Base-by-base conservation (phyloP, 2,113 vertebrate species). In the Thamnophis sirtalis region DNA sequence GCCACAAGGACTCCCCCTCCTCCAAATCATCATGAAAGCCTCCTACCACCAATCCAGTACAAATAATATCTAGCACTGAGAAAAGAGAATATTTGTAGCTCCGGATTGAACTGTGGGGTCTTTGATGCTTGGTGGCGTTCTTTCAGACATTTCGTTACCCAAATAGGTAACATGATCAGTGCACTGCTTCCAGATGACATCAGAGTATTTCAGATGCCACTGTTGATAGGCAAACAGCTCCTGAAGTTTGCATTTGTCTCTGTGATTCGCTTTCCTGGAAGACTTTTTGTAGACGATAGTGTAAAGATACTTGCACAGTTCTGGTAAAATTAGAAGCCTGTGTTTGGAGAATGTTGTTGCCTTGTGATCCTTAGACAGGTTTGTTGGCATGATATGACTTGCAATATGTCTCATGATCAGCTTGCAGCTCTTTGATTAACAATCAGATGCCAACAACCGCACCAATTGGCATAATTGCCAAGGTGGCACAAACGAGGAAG, bases 381-480 rank as follows among this genome's bases (percentile, higher is more conserved):
- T 96, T 96, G 91, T 93, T 94, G 90, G 95, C 88, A 89, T 86
- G 11, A 56, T 92, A 94, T 22, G 92, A 91, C 93, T 95, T 95
- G 87, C 87, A 91, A 54, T 94, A 56, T 88, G 94, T 96, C 91
- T 92, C 73, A 84, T 94, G 95, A 94, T 95, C 95, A 96, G 55
- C 86, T 95, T 91, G 89, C 88, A 95, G 94, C 96, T 88, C 43
- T 50, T 50, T 96, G 93, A 95, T 95, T 95, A 96, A 96, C 85
- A 97, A 95, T 91, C 89, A 89, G 63, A 94, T 56, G 85, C 91
- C 88, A 94, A 94, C 55, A 95, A 55, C n/a, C 89, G 21, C 26
- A 92, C 85, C 93, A 87, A 60, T 58, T 60, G 93, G 94, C 55
- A 93, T 92, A 95, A 94, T 89, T 92, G 86, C 28, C 85, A 93